Conservation (phyloP, 2,888 invertebrate species). For the Itoplectis maculator region DNA sequence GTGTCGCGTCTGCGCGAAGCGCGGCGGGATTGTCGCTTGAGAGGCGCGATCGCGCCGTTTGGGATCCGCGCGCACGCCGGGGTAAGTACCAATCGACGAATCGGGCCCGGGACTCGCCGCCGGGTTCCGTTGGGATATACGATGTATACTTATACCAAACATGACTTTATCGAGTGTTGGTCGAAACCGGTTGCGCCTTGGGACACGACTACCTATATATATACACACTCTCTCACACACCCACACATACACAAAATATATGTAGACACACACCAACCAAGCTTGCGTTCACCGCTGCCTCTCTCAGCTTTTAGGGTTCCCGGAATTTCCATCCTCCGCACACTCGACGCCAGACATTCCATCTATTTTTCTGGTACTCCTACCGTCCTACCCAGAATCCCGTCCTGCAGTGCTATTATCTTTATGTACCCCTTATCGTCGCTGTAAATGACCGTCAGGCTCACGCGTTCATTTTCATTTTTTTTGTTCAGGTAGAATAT, state of each 20-base stretch:
- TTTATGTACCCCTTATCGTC: too few species aligned
- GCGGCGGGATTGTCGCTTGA: not conserved
- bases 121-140: conserved; percentile 24
- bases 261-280: not conserved
- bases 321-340: conserved; percentile 12
- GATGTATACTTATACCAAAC: conserved; percentile 58
- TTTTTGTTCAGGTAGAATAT: too few species aligned
- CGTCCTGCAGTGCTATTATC: too few species aligned
- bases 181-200: conserved; percentile 77
- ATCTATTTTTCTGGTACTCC: not conserved
- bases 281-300: conserved; percentile 32
- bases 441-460: too few species aligned
- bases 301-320: conserved; percentile 10
- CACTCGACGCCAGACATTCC: conserved; percentile 3
- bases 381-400: too few species aligned
- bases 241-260: too few species aligned
- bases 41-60: conserved; percentile 6
- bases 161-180: conserved; percentile 79
- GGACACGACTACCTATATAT: conserved; percentile 23
- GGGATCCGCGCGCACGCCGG: too few species aligned
- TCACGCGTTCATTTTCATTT: too few species aligned
- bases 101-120: conserved; percentile 9
- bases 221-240: not conserved
- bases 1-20: not conserved
- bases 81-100: conserved; percentile 25